Evolutionary conservation across 1,140 invertebrate species (phyloP).

Genomic region (Drosophila punjabiensis): DNA sequence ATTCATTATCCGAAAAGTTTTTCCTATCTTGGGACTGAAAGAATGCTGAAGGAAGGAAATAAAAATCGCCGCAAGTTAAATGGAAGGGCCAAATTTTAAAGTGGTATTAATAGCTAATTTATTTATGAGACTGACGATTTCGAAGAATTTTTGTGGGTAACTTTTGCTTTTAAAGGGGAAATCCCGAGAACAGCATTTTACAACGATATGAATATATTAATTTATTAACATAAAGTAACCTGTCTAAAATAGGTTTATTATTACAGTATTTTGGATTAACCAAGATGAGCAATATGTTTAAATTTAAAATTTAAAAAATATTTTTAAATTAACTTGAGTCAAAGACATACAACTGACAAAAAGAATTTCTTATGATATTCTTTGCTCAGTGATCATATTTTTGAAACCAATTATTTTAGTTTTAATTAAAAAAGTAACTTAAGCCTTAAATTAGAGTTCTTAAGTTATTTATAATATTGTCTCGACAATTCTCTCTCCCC

Average conservation of each 20-base stretch:
- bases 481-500: background rate
- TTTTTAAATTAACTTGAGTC: too few relatives aligned
- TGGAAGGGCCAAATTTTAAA: constrained; percentile 19
- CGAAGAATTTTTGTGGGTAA: background rate
- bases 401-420: too few relatives aligned
- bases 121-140: constrained; percentile 14
- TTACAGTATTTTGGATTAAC: background rate
- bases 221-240: background rate
- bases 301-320: too few relatives aligned
- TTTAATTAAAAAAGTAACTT: too few relatives aligned
- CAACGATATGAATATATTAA: background rate
- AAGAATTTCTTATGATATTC: too few relatives aligned
- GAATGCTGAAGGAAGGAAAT: background rate
- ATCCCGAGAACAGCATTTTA: background rate
- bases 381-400: too few relatives aligned
- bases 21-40: background rate
- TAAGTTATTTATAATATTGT: background rate
- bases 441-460: background rate
- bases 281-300: too few relatives aligned
- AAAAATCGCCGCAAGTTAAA: background rate
- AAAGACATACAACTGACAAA: too few relatives aligned
- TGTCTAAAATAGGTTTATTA: background rate
- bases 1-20: constrained; percentile 67
- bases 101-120: constrained; percentile 27
- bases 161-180: background rate